Evolutionary conservation across 1,140 invertebrate species (phyloP).

Genomic region (Sweltsa coloradensis): DNA sequence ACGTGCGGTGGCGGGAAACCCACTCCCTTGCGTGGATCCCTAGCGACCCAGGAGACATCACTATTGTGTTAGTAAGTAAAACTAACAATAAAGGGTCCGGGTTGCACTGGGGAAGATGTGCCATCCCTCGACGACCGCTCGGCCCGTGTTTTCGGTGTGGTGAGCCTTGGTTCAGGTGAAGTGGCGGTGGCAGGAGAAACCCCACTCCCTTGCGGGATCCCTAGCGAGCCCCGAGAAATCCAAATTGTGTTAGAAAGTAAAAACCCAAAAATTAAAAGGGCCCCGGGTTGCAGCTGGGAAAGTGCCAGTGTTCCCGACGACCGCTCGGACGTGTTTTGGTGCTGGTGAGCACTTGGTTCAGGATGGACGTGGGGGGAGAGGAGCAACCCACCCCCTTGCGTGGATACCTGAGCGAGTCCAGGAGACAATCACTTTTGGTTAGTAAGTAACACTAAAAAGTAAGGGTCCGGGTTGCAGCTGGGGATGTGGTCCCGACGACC

Average conservation of each 20-base stretch:
- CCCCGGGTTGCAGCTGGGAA: slow-evolving; percentile 58
- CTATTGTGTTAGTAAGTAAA: too few species aligned
- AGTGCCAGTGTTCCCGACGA: slow-evolving; percentile 55
- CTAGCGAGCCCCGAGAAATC: too few species aligned
- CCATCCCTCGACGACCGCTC: slow-evolving; percentile 50
- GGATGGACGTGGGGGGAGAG: slow-evolving; percentile 50
- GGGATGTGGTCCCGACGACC: too few species aligned
- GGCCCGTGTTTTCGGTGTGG: slow-evolving; percentile 21
- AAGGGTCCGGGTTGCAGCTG: too few species aligned
- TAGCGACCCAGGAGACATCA: too few species aligned
- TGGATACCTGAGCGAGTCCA: slow-evolving; percentile 49
- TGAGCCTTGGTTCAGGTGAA: slow-evolving; percentile 45
- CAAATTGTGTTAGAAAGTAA: not conserved
- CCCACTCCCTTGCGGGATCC: slow-evolving; percentile 68
- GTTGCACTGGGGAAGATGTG: slow-evolving; percentile 56
- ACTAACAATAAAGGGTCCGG: too few species aligned
- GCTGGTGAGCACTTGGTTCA: slow-evolving; percentile 42
- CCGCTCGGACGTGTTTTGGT: slow-evolving; percentile 31
- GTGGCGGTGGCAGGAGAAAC: slow-evolving; percentile 54
- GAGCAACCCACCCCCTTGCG: slow-evolving; percentile 68
- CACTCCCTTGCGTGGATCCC: slow-evolving; percentile 64
- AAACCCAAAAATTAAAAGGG: slow-evolving; percentile 37
- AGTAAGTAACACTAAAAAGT: too few species aligned
- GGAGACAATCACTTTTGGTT: too few species aligned
- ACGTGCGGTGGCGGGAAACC: slow-evolving; percentile 60